Evolutionary conservation across 2,797 vertebrate genomes (phyloP), one percentile per base, ranked within the genome.

Genomic region (Acipenser oxyrinchus): DNA sequence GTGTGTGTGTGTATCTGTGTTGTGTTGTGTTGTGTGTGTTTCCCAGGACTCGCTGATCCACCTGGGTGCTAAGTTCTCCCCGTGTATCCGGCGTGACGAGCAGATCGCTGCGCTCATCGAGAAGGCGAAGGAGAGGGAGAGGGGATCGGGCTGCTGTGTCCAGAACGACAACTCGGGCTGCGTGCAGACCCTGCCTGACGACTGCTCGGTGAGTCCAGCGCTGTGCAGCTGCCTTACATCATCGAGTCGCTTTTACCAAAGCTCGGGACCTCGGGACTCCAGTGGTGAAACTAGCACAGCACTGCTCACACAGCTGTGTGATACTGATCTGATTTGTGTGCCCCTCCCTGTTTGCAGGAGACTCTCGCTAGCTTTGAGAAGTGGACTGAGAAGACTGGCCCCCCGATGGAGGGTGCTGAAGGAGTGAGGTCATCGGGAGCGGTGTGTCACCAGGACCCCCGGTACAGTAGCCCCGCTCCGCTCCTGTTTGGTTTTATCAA

Each of bases 101-200:
- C 94, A 96, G 81, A 91, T 96, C 1, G 82, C 90, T 66, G 70
- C 18, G 65, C 84, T 95, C 53, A 92, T 93, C 71, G 77, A 79
- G 70, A 89, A 80, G 0, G 91, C 93, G 79, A 87, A 82, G 69
- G 86, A 92, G 15, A 75, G 77, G 53, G 96, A 99, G 76, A 86
- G 78, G 0, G 69, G 86, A 59, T 96, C 96, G 0, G 95, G 94
- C 75, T 99, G 96, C 86, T 99, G 96, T 0, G 88, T 98, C 55
- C 96, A 98, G 82, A 99, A 99, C 0, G 96, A 99, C 82, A 91
- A 91, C 71, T 97, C 96, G 0, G 96, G 96, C 76, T 99, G 95
- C 72, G 93, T 99, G 76, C 96, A 98, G 87, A 98, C 95, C 0
- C 86, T 75, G 69, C 80, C 70, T 0, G 73, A 77, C 8, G 91